Percentiles rank a stretch among this genome's conserved stretches.
These are phyloP conservation scores for Myotis daubentonii DNA, from an alignment of 2,797 vertebrate genomes.

Conservation along the genomic window DNA sequence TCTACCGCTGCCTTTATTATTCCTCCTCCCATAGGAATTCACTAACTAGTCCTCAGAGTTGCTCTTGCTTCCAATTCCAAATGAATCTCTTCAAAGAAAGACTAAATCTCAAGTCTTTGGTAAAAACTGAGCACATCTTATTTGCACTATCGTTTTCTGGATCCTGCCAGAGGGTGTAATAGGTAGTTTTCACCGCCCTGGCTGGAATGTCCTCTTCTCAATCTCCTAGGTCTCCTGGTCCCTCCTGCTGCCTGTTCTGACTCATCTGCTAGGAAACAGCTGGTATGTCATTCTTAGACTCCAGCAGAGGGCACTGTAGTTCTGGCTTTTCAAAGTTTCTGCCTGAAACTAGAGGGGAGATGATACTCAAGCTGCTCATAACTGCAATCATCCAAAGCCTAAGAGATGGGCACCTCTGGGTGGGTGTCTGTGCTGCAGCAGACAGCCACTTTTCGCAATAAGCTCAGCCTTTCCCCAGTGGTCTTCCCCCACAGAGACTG, in stretches of 20 bases:
- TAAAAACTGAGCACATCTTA: slow-evolving; percentile 11
- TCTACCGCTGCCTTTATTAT: not conserved
- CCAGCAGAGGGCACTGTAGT: slow-evolving; percentile 76
- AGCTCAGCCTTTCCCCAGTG: not conserved
- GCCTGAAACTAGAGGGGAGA: not conserved
- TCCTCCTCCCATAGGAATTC: slow-evolving; percentile 12
- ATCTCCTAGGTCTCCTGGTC: not conserved
- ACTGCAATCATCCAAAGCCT: not conserved
- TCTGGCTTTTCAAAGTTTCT: slow-evolving; percentile 44
- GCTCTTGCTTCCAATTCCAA: slow-evolving; percentile 16
- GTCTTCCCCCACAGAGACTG: not conserved
- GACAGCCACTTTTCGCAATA: not conserved
- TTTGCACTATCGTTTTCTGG: not conserved
- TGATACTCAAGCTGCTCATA: not conserved
- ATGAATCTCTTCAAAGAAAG: slow-evolving; percentile 47
- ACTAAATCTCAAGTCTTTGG: not conserved
- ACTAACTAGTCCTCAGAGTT: not conserved
- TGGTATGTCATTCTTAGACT: not conserved
- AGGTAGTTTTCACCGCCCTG: not conserved
- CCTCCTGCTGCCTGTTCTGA: not conserved
- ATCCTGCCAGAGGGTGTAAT: not conserved
- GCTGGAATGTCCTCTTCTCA: not conserved
- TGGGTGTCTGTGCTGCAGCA: not conserved
- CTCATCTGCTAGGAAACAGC: not conserved
- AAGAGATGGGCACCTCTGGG: not conserved